Base-by-base conservation (phyloP, 2,888 invertebrate species). In the Coelinius sp. region DNA sequence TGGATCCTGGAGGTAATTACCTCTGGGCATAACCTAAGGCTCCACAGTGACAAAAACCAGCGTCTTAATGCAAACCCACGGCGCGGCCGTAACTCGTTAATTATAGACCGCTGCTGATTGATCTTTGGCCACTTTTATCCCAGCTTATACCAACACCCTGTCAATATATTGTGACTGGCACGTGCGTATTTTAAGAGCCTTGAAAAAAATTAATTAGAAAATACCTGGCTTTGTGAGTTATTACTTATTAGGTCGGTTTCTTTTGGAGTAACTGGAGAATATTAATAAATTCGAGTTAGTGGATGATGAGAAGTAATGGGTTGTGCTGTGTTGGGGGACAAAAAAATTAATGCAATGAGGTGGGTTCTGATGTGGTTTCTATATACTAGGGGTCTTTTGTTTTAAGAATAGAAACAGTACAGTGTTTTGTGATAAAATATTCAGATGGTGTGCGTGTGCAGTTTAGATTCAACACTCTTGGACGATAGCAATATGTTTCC, bases 61-160 rank as follows among this genome's bases (percentile, higher is more conserved):
- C 80, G 84, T 85, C 86, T 84, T 84, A 84, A 87, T 87, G 87
- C 87, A 87, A 87, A 86, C 67, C 62, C 56, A 38, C 10, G 71
- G 62, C 52, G 41, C 41, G 41, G 41, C 49, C 76, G 83, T 86
- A 86, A 87, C 86, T 85, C 86, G 86, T 87, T 87, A 87, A 87
- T 87, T 87, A 87, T 84, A 87, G 84, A 81, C 86, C 86, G 86
- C 85, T 80, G 79, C 84, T 84, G 87, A 87, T 87, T 87, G 87
- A 87, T 87, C 87, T 85, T 85, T 77, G 83, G 80, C 79, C 80
- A 81, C 77, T 64, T 63, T 65, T 67, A 68, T 38, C 31, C 52
- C 38, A 10, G 17, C 44, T 72, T 73, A 79, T 76, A 81, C 81
- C 79, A 82, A 83, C 81, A 82, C 80, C 78, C 77, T 82, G 82